Percentiles rank a stretch among this genome's conserved stretches.
These are phyloP conservation scores for Oscheius sp. DNA, from an alignment of 1,140 invertebrate genomes.

Conservation along the genomic window DNA sequence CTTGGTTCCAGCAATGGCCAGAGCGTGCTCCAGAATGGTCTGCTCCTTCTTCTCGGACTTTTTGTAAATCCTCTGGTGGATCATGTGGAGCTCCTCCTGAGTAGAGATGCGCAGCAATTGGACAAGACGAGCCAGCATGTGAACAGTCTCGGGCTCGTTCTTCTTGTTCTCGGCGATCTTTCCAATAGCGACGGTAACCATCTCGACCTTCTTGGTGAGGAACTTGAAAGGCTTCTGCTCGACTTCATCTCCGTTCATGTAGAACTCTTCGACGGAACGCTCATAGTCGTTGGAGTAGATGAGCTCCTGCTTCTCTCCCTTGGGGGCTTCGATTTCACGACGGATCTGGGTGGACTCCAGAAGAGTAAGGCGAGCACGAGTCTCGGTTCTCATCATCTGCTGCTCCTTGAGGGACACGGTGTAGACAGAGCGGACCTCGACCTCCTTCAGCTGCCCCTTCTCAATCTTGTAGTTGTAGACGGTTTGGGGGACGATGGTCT, in stretches of 20 bases:
- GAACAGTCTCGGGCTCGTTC: conserved; percentile 24
- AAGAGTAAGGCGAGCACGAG: neutral
- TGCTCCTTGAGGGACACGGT: conserved; percentile 19
- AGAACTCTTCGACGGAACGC: conserved; percentile 36
- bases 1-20: conserved; percentile 42
- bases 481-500: conserved; percentile 16
- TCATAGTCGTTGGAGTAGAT: conserved; percentile 26
- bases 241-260: conserved; percentile 37
- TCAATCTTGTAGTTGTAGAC: conserved; percentile 30
- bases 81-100: conserved; percentile 24
- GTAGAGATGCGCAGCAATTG: conserved; percentile 32
- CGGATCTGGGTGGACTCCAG: conserved; percentile 16
- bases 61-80: conserved; percentile 36
- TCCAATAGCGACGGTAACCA: conserved; percentile 20
- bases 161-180: conserved; percentile 13
- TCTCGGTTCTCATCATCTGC: conserved; percentile 1
- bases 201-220: conserved; percentile 28
- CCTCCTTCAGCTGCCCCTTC: conserved; percentile 3
- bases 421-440: conserved; percentile 27
- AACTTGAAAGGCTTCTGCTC: conserved; percentile 25
- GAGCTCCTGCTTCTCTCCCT: conserved; percentile 13
- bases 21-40: conserved; percentile 28
- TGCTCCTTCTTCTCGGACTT: conserved; percentile 25
- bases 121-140: conserved; percentile 40
- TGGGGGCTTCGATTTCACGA: conserved; percentile 11